Percentiles rank a stretch among this genome's conserved stretches.
Conservation (phyloP, 2,888 invertebrate species). For the Machimus rusticus region DNA sequence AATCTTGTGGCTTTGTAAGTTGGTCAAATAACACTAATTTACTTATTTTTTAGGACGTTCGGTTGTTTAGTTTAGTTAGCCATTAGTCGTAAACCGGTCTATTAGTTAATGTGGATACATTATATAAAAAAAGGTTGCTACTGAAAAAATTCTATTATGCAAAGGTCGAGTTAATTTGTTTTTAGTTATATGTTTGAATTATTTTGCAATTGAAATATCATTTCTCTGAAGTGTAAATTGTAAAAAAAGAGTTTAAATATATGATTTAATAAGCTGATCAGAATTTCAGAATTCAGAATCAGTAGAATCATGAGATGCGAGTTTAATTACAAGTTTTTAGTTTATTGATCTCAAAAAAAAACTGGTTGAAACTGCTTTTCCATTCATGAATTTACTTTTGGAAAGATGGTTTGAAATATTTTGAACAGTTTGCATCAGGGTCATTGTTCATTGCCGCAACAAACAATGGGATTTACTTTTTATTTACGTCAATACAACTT, state of each 20-base stretch:
- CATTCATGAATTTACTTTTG: background rate
- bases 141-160: background rate
- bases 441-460: background rate
- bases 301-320: background rate
- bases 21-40: too few species aligned
- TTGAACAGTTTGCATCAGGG: background rate
- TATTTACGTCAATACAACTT: background rate
- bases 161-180: background rate
- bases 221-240: background rate
- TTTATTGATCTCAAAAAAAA: background rate
- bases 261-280: background rate
- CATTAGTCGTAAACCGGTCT: too few species aligned
- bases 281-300: too few species aligned
- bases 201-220: background rate
- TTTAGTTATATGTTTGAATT: background rate
- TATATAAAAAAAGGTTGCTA: background rate
- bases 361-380: background rate
- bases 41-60: too few species aligned
- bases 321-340: background rate
- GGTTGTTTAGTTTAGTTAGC: too few species aligned
- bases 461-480: background rate
- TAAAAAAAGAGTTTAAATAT: background rate
- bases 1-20: too few species aligned
- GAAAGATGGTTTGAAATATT: background rate
- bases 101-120: too few species aligned